Evolutionary conservation across 2,797 vertebrate genomes (phyloP).

Genomic region (Enteromius mattozi): DNA sequence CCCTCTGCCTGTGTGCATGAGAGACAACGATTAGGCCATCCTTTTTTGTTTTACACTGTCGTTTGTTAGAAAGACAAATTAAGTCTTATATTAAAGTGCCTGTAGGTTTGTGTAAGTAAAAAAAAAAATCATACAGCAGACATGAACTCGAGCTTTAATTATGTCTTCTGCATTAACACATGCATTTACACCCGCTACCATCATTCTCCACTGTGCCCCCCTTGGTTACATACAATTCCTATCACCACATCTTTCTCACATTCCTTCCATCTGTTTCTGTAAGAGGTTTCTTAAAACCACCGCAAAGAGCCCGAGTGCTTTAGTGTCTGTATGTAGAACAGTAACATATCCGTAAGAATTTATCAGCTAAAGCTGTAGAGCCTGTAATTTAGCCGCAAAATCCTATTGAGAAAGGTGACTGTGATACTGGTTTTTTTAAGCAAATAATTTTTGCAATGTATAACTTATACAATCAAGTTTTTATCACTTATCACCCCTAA

Average conservation of each 20-base stretch:
- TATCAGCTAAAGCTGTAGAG: slow-evolving; percentile 42
- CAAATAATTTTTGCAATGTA: background rate
- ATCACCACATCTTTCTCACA: background rate
- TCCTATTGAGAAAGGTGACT: slow-evolving; percentile 7
- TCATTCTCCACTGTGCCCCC: background rate
- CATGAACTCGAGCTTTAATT: background rate
- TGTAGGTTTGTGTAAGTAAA: background rate
- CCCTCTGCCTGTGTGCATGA: slow-evolving; percentile 3
- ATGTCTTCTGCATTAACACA: slow-evolving; percentile 1
- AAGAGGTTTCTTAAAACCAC: slow-evolving; percentile 28
- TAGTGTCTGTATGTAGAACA: slow-evolving; percentile 8
- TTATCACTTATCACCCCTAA: background rate
- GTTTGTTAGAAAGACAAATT: slow-evolving; percentile 7
- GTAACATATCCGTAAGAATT: slow-evolving; percentile 40
- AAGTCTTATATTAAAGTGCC: slow-evolving; percentile 6
- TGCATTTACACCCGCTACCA: background rate
- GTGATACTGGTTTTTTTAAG: background rate
- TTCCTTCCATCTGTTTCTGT: slow-evolving; percentile 28
- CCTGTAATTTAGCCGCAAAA: slow-evolving; percentile 21
- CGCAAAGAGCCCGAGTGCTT: background rate
- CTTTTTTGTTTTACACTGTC: background rate
- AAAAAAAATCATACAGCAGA: background rate
- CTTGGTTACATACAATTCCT: background rate
- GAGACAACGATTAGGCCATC: background rate
- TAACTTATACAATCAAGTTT: background rate